phyloP scores from a whole-genome alignment of 1,140 invertebrate genomes.

The Nasonia longicornis region DNA sequence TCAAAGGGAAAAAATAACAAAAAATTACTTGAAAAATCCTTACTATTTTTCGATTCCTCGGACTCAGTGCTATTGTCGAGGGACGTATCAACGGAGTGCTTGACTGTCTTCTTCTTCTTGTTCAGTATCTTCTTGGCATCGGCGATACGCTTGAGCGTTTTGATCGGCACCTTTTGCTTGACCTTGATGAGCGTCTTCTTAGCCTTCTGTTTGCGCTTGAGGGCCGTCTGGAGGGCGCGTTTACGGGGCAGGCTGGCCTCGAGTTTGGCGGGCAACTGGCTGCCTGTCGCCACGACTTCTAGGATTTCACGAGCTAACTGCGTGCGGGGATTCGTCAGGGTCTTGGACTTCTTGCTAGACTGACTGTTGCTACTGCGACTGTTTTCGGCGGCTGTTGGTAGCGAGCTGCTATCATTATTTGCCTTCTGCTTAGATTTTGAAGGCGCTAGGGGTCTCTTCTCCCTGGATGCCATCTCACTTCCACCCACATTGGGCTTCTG shows the following conservation, averaged over 20 bases:
- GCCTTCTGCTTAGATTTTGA: slow-evolving; percentile 68
- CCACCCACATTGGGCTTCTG: slow-evolving; percentile 70
- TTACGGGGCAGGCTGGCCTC: slow-evolving; percentile 64
- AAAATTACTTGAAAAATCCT: slow-evolving; percentile 6
- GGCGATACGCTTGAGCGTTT: slow-evolving; percentile 58
- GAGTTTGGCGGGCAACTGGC: slow-evolving; percentile 61
- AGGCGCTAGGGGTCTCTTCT: slow-evolving; percentile 69
- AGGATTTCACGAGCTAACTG: slow-evolving; percentile 60
- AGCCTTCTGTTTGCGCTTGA: slow-evolving; percentile 61
- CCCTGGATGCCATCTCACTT: slow-evolving; percentile 72
- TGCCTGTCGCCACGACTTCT: slow-evolving; percentile 58
- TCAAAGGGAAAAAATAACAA: not conserved
- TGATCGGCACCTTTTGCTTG: slow-evolving; percentile 63
- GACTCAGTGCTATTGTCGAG: slow-evolving; percentile 23
- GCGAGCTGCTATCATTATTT: slow-evolving; percentile 60
- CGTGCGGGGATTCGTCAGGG: slow-evolving; percentile 44
- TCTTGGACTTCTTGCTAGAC: slow-evolving; percentile 11
- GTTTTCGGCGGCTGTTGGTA: not conserved
- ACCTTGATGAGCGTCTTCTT: slow-evolving; percentile 62
- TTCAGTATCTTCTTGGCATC: slow-evolving; percentile 57
- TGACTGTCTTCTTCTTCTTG: slow-evolving; percentile 49
- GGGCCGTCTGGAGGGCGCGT: slow-evolving; percentile 58
- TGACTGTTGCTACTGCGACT: not conserved
- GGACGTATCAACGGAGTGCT: slow-evolving; percentile 1
- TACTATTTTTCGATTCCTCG: slow-evolving; percentile 42